Percentiles rank a stretch among this genome's conserved stretches.
Conservation (phyloP, 1,140 invertebrate genomes). For the Contarinia nasturtii region DNA sequence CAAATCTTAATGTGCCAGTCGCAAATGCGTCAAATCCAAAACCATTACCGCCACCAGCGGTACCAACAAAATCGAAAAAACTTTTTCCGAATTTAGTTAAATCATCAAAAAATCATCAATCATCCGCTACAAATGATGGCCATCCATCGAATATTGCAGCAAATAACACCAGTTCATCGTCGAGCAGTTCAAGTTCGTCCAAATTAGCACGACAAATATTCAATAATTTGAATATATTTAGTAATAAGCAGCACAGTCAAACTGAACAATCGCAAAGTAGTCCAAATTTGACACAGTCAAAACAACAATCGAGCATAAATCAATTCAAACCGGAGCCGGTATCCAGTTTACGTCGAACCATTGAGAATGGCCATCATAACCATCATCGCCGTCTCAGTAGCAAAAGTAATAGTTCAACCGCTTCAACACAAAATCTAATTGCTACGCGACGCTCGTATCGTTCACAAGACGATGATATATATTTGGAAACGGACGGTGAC, state of each 20-base stretch:
- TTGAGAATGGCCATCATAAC: too few species aligned
- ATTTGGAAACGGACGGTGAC: too few species aligned
- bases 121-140: conserved; percentile 6
- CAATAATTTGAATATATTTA: conserved; percentile 62
- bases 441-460: too few species aligned
- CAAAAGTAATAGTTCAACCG: too few species aligned
- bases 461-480: too few species aligned
- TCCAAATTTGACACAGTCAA: too few species aligned
- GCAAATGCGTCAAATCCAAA: background rate
- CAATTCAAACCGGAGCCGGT: too few species aligned
- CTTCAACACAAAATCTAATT: too few species aligned
- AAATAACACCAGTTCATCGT: conserved; percentile 5
- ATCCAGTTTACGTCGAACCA: too few species aligned
- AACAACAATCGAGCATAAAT: too few species aligned
- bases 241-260: conserved; percentile 19
- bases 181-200: conserved; percentile 20
- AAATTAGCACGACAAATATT: conserved; percentile 55
- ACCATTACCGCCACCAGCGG: background rate
- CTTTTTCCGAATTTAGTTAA: background rate
- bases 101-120: conserved; percentile 10
- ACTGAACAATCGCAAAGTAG: too few species aligned
- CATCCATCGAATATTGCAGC: conserved; percentile 3
- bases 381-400: too few species aligned
- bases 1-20: background rate
- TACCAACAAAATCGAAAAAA: background rate